Evolutionary conservation across 2,113 vertebrate genomes (phyloP).

Genomic region (Clinocottus analis): DNA sequence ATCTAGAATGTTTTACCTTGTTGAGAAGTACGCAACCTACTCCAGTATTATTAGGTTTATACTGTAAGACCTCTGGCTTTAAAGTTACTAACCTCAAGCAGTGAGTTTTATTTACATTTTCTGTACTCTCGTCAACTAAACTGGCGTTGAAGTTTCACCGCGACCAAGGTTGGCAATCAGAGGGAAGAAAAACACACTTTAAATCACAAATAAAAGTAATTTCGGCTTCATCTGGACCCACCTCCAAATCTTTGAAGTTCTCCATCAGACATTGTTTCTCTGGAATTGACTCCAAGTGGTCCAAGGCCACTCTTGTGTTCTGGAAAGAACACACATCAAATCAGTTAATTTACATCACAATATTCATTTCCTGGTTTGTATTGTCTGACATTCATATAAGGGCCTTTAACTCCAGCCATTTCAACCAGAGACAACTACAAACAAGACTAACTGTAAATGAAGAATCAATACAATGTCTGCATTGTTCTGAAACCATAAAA

Average conservation of each 20-base stretch:
- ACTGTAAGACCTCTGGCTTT: too few relatives aligned
- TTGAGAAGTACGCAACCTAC: background rate
- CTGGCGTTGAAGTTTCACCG: background rate
- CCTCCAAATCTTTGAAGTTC: slow-evolving; percentile 87
- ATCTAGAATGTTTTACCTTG: background rate
- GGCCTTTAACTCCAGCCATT: background rate
- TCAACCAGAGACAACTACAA: background rate
- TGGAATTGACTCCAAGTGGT: slow-evolving; percentile 92
- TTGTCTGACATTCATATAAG: background rate
- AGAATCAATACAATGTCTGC: background rate
- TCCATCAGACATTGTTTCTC: slow-evolving; percentile 90
- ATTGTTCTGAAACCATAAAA: background rate
- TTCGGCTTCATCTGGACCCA: slow-evolving; percentile 58
- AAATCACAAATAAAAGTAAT: background rate
- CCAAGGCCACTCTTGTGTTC: slow-evolving; percentile 89
- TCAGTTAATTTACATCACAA: background rate
- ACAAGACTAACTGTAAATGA: background rate
- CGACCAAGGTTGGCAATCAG: background rate
- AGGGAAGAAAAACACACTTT: background rate
- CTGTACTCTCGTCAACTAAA: too few relatives aligned
- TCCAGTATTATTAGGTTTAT: too few relatives aligned
- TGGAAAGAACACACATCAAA: slow-evolving; percentile 50
- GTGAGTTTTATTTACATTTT: too few relatives aligned
- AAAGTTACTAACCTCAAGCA: too few relatives aligned
- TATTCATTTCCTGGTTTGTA: background rate